Percentiles rank a stretch among this genome's conserved stretches.
phyloP scores from a whole-genome alignment of 2,797 vertebrate species.

The Pteronotus mesoamericanus region DNA sequence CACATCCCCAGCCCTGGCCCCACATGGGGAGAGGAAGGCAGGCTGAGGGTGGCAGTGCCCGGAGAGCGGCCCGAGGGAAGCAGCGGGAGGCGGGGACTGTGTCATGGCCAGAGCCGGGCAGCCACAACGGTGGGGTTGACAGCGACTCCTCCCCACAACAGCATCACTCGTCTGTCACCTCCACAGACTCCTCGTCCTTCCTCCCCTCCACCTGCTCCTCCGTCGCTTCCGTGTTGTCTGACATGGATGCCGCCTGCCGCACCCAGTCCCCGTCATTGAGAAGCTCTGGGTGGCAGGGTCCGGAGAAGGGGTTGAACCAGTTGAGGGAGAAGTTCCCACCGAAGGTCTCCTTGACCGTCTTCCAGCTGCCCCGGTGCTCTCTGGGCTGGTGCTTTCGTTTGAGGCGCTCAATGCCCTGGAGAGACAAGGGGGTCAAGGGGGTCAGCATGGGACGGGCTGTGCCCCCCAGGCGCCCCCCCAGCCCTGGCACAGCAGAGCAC shows the following conservation, averaged over 20 bases:
- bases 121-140: background rate
- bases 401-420: constrained; percentile 94
- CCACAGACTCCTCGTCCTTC: background rate
- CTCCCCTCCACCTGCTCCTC: background rate
- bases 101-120: background rate
- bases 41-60: background rate
- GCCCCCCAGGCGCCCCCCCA: rapidly evolving
- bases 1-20: background rate
- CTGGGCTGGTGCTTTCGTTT: constrained; percentile 91
- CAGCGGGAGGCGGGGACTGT: rapidly evolving
- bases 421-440: constrained; percentile 53
- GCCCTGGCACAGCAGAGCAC: background rate
- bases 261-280: constrained; percentile 43
- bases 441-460: background rate
- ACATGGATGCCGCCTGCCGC: background rate
- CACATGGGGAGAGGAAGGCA: background rate
- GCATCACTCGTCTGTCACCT: constrained; percentile 23
- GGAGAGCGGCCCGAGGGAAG: rapidly evolving
- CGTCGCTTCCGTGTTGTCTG: background rate
- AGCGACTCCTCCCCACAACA: rapidly evolving
- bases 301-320: constrained; percentile 93
- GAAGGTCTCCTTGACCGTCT: constrained; percentile 87
- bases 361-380: constrained; percentile 86
- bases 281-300: constrained; percentile 78
- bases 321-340: constrained; percentile 87